These are phyloP conservation scores for Himalopsyche japonica DNA, from an alignment of 2,888 invertebrate genomes.

Conservation along the genomic window DNA sequence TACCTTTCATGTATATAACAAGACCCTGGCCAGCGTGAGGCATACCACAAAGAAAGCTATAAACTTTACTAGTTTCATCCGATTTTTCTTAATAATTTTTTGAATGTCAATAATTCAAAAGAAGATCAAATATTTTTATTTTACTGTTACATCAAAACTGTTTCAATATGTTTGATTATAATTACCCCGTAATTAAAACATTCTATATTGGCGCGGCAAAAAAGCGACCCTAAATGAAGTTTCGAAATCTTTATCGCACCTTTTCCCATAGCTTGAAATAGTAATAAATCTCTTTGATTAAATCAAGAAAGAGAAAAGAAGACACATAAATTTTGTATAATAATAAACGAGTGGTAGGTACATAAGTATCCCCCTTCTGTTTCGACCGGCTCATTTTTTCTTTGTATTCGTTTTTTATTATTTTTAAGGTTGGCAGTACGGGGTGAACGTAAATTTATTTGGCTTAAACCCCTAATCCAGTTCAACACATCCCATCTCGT, in stretches of 20 bases:
- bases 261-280: slow-evolving; percentile 33
- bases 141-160: no score
- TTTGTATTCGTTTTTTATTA: slow-evolving; percentile 10
- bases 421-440: slow-evolving; percentile 21
- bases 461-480: slow-evolving; percentile 38
- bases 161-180: neutral
- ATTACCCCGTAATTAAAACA: slow-evolving; percentile 24
- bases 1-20: no score
- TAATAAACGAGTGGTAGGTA: slow-evolving; percentile 33
- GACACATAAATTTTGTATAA: slow-evolving; percentile 40
- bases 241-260: slow-evolving; percentile 22
- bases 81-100: no score
- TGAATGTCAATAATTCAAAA: no score
- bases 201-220: slow-evolving; percentile 15
- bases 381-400: slow-evolving; percentile 17
- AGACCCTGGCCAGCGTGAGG: no score
- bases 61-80: no score
- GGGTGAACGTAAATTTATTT: slow-evolving; percentile 37
- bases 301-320: slow-evolving; percentile 41
- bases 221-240: slow-evolving; percentile 14
- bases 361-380: slow-evolving; percentile 29
- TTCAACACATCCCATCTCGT: slow-evolving; percentile 37
- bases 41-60: no score
- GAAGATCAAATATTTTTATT: no score
- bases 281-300: slow-evolving; percentile 40